Percentiles rank a stretch among this genome's conserved stretches.
phyloP scores from a whole-genome alignment of 2,113 vertebrate genomes.

The Archilochus colubris region DNA sequence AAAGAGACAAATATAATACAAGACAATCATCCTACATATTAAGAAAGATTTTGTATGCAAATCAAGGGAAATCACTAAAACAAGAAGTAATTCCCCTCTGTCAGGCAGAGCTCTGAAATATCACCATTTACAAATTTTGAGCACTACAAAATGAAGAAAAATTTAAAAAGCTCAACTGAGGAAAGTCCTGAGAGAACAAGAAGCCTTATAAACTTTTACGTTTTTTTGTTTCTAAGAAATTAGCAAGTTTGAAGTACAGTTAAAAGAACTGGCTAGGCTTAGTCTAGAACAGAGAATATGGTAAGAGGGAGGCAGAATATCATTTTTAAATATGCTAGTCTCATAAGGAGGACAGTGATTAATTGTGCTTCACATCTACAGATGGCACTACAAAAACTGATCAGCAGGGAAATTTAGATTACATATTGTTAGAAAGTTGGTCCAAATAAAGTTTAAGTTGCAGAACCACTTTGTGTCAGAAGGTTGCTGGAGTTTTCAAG shows the following conservation, averaged over 20 bases:
- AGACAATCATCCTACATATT: neutral
- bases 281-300: neutral
- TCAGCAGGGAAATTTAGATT: conserved; percentile 62
- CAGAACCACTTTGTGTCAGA: neutral
- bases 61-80: neutral
- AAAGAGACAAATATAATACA: neutral
- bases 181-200: neutral
- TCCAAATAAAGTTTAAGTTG: conserved; percentile 39
- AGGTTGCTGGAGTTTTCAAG: neutral
- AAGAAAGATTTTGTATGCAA: neutral
- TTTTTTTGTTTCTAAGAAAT: neutral
- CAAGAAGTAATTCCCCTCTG: neutral
- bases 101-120: neutral
- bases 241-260: neutral
- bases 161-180: neutral
- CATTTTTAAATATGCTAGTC: neutral
- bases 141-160: neutral
- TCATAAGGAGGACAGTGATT: conserved; percentile 56
- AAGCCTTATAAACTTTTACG: neutral
- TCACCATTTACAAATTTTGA: neutral
- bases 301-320: neutral
- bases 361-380: conserved; percentile 50
- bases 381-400: conserved; percentile 54
- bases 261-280: neutral
- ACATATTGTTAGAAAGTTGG: conserved; percentile 38